phyloP scores from a whole-genome alignment of 2,797 vertebrate species.

The Toxotes lorentzi region DNA sequence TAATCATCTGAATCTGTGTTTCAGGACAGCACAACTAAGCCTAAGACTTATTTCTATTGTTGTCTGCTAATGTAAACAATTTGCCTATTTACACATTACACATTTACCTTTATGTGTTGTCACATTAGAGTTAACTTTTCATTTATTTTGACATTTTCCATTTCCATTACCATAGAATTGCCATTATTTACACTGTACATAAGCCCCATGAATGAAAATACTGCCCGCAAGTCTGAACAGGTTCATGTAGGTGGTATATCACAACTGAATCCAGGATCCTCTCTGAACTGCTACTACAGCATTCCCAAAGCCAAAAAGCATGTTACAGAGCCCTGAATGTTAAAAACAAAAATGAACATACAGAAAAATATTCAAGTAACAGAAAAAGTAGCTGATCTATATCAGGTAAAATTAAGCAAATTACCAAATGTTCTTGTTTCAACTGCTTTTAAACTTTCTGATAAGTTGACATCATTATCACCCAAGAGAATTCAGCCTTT shows the following conservation, averaged over 20 bases:
- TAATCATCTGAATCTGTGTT: neutral
- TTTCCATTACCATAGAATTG: slow-evolving; percentile 1
- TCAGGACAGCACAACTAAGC: neutral
- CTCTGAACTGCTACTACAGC: neutral
- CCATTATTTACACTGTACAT: slow-evolving; percentile 35
- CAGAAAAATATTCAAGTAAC: neutral
- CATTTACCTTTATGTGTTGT: neutral
- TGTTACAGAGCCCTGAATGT: neutral
- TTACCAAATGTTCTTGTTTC: neutral
- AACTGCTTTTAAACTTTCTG: neutral
- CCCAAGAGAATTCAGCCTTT: neutral
- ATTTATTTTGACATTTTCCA: neutral
- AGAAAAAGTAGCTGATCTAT: neutral
- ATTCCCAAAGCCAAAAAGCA: neutral
- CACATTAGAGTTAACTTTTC: neutral
- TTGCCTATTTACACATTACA: neutral
- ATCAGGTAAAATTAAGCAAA: neutral
- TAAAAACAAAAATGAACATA: neutral
- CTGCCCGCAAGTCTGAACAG: slow-evolving; percentile 18
- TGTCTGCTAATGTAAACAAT: neutral
- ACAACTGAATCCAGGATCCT: neutral
- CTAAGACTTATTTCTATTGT: neutral
- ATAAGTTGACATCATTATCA: neutral
- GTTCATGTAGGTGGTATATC: slow-evolving; percentile 22
- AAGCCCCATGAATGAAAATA: neutral